These are phyloP conservation scores for Pipistrellus nathusii DNA, from an alignment of 2,797 vertebrate species.

Conservation along the genomic window DNA sequence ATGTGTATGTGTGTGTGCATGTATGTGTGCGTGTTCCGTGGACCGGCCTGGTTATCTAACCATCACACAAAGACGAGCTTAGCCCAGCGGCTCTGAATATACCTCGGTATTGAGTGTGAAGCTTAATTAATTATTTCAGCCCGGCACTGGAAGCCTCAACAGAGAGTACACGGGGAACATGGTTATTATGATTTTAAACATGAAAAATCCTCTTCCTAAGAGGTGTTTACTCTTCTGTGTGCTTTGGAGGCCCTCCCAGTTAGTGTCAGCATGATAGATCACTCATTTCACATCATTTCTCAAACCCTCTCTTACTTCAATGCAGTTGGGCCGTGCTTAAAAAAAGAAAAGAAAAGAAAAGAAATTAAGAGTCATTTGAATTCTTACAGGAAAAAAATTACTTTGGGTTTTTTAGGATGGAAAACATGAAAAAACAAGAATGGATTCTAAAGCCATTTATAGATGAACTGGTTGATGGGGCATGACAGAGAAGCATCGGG, in stretches of 20 bases:
- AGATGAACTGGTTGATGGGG: neutral
- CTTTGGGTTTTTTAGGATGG: slow-evolving; percentile 47
- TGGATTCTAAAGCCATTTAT: neutral
- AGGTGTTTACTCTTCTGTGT: slow-evolving; percentile 13
- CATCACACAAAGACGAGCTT: neutral
- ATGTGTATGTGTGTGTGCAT: too few relatives aligned
- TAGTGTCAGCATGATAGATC: slow-evolving; percentile 21
- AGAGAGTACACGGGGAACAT: neutral
- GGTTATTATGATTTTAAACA: slow-evolving; percentile 43
- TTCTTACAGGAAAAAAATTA: neutral
- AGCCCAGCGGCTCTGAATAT: neutral
- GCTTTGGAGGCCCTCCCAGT: slow-evolving; percentile 55
- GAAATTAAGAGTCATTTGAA: slow-evolving; percentile 58
- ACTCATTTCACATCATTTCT: neutral
- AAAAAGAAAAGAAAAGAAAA: neutral
- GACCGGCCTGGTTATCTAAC: neutral
- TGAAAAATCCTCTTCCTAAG: slow-evolving; percentile 43
- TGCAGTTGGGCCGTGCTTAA: neutral
- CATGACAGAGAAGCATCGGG: rapidly evolving
- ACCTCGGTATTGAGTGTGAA: neutral
- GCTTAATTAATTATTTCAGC: slow-evolving; percentile 11
- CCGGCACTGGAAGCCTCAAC: neutral
- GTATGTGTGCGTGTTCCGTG: too few relatives aligned
- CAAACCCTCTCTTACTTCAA: slow-evolving; percentile 18
- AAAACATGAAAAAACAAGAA: slow-evolving; percentile 54